These are phyloP conservation scores for Trinorchestia longiramus DNA, from an alignment of 1,140 invertebrate species.

Conservation along the genomic window DNA sequence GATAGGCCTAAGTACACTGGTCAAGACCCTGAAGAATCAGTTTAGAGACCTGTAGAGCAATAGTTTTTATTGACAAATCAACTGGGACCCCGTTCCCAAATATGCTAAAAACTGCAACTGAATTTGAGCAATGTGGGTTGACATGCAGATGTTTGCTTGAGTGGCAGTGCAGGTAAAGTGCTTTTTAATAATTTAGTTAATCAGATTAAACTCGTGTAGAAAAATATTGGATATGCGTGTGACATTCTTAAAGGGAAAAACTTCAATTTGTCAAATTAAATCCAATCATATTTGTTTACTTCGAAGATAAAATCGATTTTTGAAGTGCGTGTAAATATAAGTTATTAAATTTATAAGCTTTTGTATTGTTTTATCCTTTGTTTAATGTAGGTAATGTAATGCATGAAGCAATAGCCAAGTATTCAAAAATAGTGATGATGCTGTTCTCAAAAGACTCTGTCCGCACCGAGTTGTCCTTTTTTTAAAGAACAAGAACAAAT, in stretches of 20 bases:
- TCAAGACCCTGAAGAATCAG: neutral
- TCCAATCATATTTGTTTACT: neutral
- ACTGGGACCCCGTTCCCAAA: too few species aligned
- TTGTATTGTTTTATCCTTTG: neutral
- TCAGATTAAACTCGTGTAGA: neutral
- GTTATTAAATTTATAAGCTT: neutral
- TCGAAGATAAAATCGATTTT: neutral
- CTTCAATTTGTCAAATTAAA: neutral
- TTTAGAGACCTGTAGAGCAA: neutral
- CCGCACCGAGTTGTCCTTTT: too few species aligned
- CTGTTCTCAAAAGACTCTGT: too few species aligned
- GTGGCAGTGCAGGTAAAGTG: neutral
- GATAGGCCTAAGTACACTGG: constrained; percentile 16
- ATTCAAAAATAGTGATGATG: too few species aligned
- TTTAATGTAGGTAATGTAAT: too few species aligned
- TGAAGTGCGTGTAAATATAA: neutral
- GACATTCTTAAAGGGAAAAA: neutral
- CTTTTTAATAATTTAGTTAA: neutral
- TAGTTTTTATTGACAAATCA: too few species aligned
- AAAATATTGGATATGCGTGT: neutral
- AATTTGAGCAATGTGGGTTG: neutral
- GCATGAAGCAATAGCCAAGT: too few species aligned
- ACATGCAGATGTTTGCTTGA: neutral
- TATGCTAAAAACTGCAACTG: neutral
- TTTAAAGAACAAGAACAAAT: too few species aligned